Evolutionary conservation across 2,797 vertebrate species (phyloP).

Genomic region (Vipera latastei): DNA sequence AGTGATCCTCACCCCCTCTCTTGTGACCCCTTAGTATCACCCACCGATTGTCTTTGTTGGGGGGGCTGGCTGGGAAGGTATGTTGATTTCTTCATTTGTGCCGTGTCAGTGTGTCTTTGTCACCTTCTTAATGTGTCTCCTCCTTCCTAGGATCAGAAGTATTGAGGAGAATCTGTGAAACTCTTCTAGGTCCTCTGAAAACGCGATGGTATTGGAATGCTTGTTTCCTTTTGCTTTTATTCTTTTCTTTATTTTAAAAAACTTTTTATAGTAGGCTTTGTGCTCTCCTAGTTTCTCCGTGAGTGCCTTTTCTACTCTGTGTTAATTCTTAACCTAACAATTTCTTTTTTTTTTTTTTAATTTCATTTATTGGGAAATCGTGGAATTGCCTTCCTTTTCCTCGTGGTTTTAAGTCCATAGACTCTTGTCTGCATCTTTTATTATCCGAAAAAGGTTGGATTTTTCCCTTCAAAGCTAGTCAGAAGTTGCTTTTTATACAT

Average conservation of each 20-base stretch:
- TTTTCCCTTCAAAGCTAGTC: conserved; percentile 55
- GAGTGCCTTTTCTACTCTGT: conserved; percentile 70
- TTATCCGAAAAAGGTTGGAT: conserved; percentile 48
- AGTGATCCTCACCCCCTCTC: conserved; percentile 66
- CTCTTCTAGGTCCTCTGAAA: conserved; percentile 49
- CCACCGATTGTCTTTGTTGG: conserved; percentile 53
- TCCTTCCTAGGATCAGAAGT: conserved; percentile 64
- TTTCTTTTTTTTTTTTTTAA: conserved; percentile 48
- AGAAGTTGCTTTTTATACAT: conserved; percentile 62
- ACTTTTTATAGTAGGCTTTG: conserved; percentile 62
- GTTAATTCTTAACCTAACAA: conserved; percentile 61
- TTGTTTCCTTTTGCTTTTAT: conserved; percentile 31
- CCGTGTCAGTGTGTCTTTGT: conserved; percentile 58
- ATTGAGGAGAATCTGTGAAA: conserved; percentile 52
- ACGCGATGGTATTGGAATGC: conserved; percentile 37
- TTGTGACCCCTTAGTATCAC: conserved; percentile 28
- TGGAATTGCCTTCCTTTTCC: conserved; percentile 64
- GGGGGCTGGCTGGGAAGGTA: not conserved
- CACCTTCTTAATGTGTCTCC: conserved; percentile 57
- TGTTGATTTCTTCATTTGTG: conserved; percentile 58
- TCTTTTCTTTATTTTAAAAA: not conserved
- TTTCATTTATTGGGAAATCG: conserved; percentile 60
- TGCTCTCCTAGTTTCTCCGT: conserved; percentile 59
- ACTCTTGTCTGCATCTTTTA: conserved; percentile 53
- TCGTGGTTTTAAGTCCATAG: conserved; percentile 56